Percentiles rank a stretch among this genome's conserved stretches.
phyloP scores from a whole-genome alignment of 2,113 vertebrate genomes.

The Triplophysa tibetana region DNA sequence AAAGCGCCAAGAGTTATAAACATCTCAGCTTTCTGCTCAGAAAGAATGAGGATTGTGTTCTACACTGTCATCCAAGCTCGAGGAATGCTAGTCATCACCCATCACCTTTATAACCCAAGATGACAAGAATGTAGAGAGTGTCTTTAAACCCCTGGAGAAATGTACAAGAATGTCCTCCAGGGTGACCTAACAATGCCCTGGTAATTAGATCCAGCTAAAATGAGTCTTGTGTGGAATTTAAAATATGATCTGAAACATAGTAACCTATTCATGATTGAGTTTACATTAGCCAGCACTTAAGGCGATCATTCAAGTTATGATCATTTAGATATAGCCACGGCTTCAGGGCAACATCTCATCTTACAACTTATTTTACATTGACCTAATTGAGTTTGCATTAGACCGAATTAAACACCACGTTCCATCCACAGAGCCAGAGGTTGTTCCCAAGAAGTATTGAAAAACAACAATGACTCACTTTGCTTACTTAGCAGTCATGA shows the following conservation, averaged over 20 bases:
- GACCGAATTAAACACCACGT: too few relatives aligned
- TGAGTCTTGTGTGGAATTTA: constrained; percentile 47
- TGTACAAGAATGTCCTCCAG: constrained; percentile 14
- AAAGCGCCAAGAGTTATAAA: background rate
- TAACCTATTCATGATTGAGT: constrained; percentile 31
- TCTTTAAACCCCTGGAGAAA: constrained; percentile 5
- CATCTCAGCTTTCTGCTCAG: constrained; percentile 12
- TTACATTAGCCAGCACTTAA: constrained; percentile 7
- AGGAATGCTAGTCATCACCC: constrained; percentile 54
- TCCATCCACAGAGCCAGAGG: too few relatives aligned
- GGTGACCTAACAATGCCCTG: constrained; percentile 44
- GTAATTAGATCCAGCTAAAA: constrained; percentile 56
- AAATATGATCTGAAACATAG: constrained; percentile 50
- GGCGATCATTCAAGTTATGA: background rate
- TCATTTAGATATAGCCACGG: background rate
- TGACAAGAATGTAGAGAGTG: constrained; percentile 7
- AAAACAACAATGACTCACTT: background rate
- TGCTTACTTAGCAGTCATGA: background rate
- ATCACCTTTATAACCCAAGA: constrained; percentile 51
- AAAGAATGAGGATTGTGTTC: constrained; percentile 26
- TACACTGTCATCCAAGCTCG: constrained; percentile 26
- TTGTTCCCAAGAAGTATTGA: too few relatives aligned
- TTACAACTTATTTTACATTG: constrained; percentile 2
- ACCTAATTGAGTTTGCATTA: background rate
- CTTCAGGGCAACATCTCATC: background rate